Evolutionary conservation across 2,113 vertebrate genomes (phyloP).

Genomic region (Sturnus vulgaris): DNA sequence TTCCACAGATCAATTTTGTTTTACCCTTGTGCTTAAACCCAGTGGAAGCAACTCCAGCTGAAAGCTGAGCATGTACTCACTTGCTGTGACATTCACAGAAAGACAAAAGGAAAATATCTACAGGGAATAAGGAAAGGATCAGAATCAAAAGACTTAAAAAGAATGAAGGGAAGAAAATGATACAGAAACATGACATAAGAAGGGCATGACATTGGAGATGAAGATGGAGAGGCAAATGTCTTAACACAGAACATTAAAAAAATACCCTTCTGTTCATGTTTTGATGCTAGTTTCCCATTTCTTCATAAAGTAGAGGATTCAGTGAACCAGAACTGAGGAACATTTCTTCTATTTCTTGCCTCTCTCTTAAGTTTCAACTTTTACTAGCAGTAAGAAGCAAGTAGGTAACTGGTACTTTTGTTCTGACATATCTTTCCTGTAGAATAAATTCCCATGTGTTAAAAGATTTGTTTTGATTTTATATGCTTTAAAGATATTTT

Average conservation of each 20-base stretch:
- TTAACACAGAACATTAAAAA: not conserved
- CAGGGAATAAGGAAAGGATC: not conserved
- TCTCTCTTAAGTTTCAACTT: not conserved
- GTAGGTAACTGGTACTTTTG: not conserved
- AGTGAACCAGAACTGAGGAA: not conserved
- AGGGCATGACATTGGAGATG: not conserved
- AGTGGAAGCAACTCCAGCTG: not conserved
- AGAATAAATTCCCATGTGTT: slow-evolving; percentile 10
- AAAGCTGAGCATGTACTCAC: not conserved
- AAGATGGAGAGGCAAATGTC: not conserved
- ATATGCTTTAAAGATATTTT: slow-evolving; percentile 75
- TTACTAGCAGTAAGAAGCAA: not conserved
- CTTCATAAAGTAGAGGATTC: not conserved
- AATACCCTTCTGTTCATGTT: not conserved
- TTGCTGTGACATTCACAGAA: not conserved
- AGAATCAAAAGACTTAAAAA: not conserved
- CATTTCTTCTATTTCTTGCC: not conserved
- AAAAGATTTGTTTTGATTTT: slow-evolving; percentile 67
- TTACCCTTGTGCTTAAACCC: not conserved
- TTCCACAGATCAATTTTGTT: not conserved
- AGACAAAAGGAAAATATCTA: not conserved
- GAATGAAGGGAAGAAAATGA: not conserved
- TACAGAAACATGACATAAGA: not conserved
- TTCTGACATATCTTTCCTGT: not conserved
- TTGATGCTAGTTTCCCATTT: not conserved